These are phyloP conservation scores for Cyanocitta stelleri DNA, from an alignment of 2,113 vertebrate species.

Conservation along the genomic window DNA sequence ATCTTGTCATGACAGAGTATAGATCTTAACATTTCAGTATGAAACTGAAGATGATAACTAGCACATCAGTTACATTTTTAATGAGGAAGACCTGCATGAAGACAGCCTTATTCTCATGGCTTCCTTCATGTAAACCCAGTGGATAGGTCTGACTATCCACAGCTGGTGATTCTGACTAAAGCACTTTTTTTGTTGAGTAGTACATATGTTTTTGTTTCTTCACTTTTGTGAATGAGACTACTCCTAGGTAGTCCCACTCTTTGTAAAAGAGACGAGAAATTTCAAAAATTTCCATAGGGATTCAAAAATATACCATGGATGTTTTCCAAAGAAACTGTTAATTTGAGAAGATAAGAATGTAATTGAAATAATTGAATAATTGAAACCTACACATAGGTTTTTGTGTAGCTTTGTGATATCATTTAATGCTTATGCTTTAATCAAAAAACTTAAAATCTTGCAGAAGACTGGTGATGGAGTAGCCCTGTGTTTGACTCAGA, in stretches of 20 bases:
- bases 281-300: not conserved
- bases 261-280: not conserved
- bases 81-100: not conserved
- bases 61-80: not conserved
- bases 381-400: fast-evolving
- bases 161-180: not conserved
- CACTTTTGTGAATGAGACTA: not conserved
- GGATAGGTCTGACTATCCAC: not conserved
- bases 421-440: not conserved
- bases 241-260: not conserved
- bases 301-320: not conserved
- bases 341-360: not conserved
- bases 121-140: not conserved
- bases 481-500: fast-evolving
- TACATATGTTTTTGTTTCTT: not conserved
- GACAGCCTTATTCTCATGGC: not conserved
- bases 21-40: not conserved
- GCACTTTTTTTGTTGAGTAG: not conserved
- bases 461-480: not conserved
- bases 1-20: not conserved
- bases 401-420: not conserved
- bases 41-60: not conserved
- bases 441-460: not conserved
- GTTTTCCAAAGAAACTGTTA: not conserved
- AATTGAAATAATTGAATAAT: not conserved